These are phyloP conservation scores for Rhynchonema sp. DNA, from an alignment of 2,888 invertebrate species.

Conservation along the genomic window DNA sequence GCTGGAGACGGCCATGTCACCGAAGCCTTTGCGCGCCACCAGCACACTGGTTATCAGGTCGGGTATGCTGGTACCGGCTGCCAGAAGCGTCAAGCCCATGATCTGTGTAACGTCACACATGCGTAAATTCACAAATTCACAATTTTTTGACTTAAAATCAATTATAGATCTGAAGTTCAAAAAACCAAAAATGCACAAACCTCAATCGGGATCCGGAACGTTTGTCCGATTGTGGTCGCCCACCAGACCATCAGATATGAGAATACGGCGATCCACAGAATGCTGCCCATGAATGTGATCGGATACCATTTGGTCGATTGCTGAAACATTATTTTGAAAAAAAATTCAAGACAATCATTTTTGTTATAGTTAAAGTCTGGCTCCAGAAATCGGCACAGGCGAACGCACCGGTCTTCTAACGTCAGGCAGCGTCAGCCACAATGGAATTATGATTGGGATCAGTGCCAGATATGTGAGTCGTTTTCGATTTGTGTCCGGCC, in stretches of 20 bases:
- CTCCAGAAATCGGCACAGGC: neutral
- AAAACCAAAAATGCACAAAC: conserved; percentile 22
- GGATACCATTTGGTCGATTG: conserved; percentile 23
- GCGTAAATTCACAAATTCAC: neutral
- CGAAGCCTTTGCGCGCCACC: conserved; percentile 91
- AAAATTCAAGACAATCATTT: neutral
- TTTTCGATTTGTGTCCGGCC: conserved; percentile 73
- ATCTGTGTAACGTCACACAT: conserved; percentile 40
- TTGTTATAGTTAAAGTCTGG: no score
- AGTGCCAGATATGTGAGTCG: conserved; percentile 73
- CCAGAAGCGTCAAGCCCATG: conserved; percentile 90
- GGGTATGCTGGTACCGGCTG: conserved; percentile 92
- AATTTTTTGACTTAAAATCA: no score
- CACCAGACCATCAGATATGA: conserved; percentile 99
- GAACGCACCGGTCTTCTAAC: conserved; percentile 54
- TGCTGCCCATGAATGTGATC: conserved; percentile 31
- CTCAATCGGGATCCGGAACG: conserved; percentile 68
- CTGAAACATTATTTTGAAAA: conserved; percentile 30
- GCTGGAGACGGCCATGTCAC: conserved; percentile 97
- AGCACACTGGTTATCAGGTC: conserved; percentile 96
- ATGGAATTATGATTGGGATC: conserved; percentile 79
- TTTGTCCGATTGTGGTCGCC: conserved; percentile 80
- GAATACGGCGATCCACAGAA: conserved; percentile 36
- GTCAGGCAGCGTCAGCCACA: conserved; percentile 89
- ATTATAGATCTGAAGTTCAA: no score